A percentile compares a stretch with the other conserved stretches of the same genome.
Conservation (phyloP, 2,888 invertebrate genomes). For the Pyrgus malvae region DNA sequence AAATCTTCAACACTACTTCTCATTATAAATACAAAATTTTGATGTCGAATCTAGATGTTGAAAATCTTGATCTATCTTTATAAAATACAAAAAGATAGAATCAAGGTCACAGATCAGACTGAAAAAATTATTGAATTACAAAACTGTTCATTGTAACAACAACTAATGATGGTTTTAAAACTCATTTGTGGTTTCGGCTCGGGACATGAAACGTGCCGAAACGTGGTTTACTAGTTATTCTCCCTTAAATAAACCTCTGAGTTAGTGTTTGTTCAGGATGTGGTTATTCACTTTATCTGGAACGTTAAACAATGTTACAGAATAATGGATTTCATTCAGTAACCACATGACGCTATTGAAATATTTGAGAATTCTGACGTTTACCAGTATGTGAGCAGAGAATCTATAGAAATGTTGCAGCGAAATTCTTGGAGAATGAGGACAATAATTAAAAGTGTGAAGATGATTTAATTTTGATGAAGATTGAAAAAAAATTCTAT, state of each 20-base stretch:
- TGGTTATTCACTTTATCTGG: slow-evolving; percentile 25
- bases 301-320: slow-evolving; percentile 23
- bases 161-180: slow-evolving; percentile 7
- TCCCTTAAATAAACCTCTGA: slow-evolving; percentile 22
- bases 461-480: too few species aligned
- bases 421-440: too few species aligned
- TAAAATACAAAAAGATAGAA: too few species aligned
- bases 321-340: slow-evolving; percentile 9
- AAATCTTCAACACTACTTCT: too few species aligned
- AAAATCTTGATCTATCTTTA: too few species aligned
- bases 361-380: neutral
- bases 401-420: too few species aligned
- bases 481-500: too few species aligned
- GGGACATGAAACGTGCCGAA: slow-evolving; percentile 25
- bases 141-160: slow-evolving; percentile 1
- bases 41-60: too few species aligned
- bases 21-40: too few species aligned
- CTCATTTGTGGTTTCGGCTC: slow-evolving; percentile 19
- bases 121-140: neutral
- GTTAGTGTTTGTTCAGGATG: slow-evolving; percentile 24
- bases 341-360: slow-evolving; percentile 8
- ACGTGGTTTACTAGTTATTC: slow-evolving; percentile 21
- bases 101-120: neutral
- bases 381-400: too few species aligned
- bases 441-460: too few species aligned